These are phyloP conservation scores for Gracilinanus agilis DNA, from an alignment of 2,113 vertebrate species.

Conservation along the genomic window DNA sequence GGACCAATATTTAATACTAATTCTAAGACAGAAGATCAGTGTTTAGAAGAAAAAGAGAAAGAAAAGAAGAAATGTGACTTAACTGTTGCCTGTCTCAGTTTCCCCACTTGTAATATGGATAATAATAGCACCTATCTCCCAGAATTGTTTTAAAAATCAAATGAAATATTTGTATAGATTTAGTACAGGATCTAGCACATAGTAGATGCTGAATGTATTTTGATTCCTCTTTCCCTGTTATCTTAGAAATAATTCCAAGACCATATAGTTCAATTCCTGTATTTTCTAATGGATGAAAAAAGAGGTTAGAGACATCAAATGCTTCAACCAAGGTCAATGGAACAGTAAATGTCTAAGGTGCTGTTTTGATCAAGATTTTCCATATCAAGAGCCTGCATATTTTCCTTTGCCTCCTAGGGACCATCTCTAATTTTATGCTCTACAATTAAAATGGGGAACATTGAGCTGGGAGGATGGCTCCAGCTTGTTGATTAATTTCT, in stretches of 20 bases:
- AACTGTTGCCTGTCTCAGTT: neutral
- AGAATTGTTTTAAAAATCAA: slow-evolving; percentile 23
- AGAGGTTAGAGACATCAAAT: neutral
- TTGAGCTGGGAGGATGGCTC: neutral
- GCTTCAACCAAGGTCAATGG: neutral
- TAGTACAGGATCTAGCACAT: neutral
- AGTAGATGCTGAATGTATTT: neutral
- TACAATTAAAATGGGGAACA: slow-evolving; percentile 28
- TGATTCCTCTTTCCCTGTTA: neutral
- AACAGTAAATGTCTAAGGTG: neutral
- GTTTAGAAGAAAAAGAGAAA: too few species aligned
- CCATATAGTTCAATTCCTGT: neutral
- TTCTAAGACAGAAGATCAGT: too few species aligned
- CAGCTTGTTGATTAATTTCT: neutral
- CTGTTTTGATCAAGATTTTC: neutral
- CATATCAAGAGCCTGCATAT: neutral
- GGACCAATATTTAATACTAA: too few species aligned
- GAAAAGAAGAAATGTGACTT: neutral
- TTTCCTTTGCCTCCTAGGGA: neutral
- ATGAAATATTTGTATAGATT: too few species aligned
- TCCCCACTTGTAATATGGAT: neutral
- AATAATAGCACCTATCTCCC: slow-evolving; percentile 31
- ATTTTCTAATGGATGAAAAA: neutral
- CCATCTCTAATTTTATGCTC: slow-evolving; percentile 44
- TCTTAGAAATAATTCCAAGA: neutral